Base-by-base conservation (phyloP, 1,140 invertebrate genomes). In the Schlechtendalia chinensis region DNA sequence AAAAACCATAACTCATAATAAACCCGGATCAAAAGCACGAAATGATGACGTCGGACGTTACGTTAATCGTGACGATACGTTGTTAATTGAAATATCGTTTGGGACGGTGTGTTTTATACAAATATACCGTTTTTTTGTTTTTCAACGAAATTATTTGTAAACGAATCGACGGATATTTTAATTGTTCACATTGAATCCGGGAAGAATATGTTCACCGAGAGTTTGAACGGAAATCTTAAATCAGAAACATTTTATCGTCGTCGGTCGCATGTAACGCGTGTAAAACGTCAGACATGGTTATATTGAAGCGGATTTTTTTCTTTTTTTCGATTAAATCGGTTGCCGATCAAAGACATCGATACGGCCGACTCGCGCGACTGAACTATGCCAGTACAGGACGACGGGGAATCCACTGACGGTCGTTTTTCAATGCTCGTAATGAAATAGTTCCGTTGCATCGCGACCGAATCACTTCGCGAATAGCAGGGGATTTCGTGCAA, bases 391-490 rank as follows among this genome's bases (percentile, higher is more conserved):
- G 3, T 8, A 50, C 67, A 19, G 4, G n/a, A 67, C n/a, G n/a
- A 45, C 19, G 32, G 32, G 63, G n/a, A 45, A 24, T 69, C 39
- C 22, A 69, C 45, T 24, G 67, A 8, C 50, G 3, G 24, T 14
- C 69, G 17, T 72, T 72, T 72, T 24, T 29, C 24, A 29, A 72
- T 72, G 54, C 72, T 59, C 19, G 27, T 61, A 79, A 79, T 63
- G 58, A 79, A 79, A 79, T 79, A 79, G 75, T 63, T 79, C 32
- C 29, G 5, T 58, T 5, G 56, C 47, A 79, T 79, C n/a, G n/a
- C n/a, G 47, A 3, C 22, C 27, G 72, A 75, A 75, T 75, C 39
- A 58, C 56, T 75, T 19, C 54, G 2, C 2, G n/a, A 59, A 56
- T 54, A 56, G 47, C 11, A 50, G 29, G 32, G 74, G 50, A 58